A percentile compares a stretch with the other conserved stretches of the same genome.
phyloP scores from a whole-genome alignment of 2,797 vertebrate species.

The Chelonia mydas region DNA sequence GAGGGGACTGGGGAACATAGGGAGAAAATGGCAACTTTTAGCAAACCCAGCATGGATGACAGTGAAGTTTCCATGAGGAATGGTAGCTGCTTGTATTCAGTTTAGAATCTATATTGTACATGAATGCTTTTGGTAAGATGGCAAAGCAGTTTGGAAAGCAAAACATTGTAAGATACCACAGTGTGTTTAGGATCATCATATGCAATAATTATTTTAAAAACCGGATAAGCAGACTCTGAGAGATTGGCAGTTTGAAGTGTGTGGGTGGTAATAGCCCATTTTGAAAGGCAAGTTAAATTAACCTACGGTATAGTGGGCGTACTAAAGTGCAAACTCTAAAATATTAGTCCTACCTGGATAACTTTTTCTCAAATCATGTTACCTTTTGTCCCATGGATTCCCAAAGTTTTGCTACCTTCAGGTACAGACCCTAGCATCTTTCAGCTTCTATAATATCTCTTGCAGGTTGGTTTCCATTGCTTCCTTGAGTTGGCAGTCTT shows the following conservation, averaged over 20 bases:
- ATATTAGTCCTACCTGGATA: neutral
- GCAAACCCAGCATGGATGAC: conserved; percentile 32
- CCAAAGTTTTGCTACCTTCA: neutral
- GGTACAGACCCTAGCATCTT: neutral
- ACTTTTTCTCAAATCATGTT: neutral
- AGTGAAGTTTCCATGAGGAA: conserved; percentile 32
- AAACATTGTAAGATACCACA: neutral
- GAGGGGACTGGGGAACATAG: conserved; percentile 54
- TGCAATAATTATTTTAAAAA: neutral
- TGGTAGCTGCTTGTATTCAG: neutral
- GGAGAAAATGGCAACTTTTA: conserved; percentile 49
- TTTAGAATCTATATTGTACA: neutral
- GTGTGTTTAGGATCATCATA: neutral
- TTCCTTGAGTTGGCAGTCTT: conserved; percentile 24
- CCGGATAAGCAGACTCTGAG: neutral
- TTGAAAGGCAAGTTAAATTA: neutral
- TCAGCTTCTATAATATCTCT: conserved; percentile 5
- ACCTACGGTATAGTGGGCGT: neutral
- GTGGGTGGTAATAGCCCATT: neutral
- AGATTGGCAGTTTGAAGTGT: neutral
- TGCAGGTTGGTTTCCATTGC: neutral
- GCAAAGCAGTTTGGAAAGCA: neutral
- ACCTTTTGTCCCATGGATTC: neutral
- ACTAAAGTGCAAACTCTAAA: neutral
- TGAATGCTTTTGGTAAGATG: neutral